These are phyloP conservation scores for Tupiocoris notatus DNA, from an alignment of 2,888 invertebrate genomes.

Conservation along the genomic window DNA sequence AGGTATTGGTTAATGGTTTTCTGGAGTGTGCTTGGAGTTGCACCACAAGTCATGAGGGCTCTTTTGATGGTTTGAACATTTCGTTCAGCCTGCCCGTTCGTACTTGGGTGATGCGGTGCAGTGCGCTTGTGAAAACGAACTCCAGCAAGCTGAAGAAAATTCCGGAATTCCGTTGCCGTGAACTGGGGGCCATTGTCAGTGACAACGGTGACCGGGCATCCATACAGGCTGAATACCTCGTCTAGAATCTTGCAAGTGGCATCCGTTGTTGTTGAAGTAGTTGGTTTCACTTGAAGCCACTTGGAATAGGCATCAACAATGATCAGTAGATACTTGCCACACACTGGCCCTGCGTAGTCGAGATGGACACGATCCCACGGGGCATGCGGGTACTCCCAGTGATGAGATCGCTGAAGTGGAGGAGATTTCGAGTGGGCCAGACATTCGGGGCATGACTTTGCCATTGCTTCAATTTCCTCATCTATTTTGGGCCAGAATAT, in stretches of 20 bases:
- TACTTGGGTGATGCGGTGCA: slow-evolving; percentile 28
- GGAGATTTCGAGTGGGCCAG: slow-evolving; percentile 4
- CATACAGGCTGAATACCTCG: slow-evolving; percentile 19
- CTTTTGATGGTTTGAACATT: slow-evolving; percentile 38
- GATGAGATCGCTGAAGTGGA: not conserved
- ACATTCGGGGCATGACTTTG: not conserved
- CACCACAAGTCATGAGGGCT: too few species aligned
- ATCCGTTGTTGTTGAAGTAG: slow-evolving; percentile 13
- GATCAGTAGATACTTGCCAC: slow-evolving; percentile 38
- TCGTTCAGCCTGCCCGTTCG: slow-evolving; percentile 41
- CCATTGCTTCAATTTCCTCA: slow-evolving; percentile 1
- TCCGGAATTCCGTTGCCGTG: not conserved
- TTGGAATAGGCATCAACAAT: slow-evolving; percentile 37
- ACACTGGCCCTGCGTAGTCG: slow-evolving; percentile 24
- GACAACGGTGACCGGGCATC: slow-evolving; percentile 20
- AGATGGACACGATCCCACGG: slow-evolving; percentile 24
- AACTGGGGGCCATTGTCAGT: slow-evolving; percentile 40
- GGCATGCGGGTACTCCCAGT: slow-evolving; percentile 24
- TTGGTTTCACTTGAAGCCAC: slow-evolving; percentile 29
- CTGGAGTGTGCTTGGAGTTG: too few species aligned
- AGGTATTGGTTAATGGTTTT: slow-evolving; percentile 2
- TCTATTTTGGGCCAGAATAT: slow-evolving; percentile 38
- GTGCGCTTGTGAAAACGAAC: slow-evolving; percentile 28
- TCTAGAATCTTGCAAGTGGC: slow-evolving; percentile 17
- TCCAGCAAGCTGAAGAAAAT: slow-evolving; percentile 15